Conservation (phyloP, 2,113 vertebrate species). For the Myotis lucifugus region DNA sequence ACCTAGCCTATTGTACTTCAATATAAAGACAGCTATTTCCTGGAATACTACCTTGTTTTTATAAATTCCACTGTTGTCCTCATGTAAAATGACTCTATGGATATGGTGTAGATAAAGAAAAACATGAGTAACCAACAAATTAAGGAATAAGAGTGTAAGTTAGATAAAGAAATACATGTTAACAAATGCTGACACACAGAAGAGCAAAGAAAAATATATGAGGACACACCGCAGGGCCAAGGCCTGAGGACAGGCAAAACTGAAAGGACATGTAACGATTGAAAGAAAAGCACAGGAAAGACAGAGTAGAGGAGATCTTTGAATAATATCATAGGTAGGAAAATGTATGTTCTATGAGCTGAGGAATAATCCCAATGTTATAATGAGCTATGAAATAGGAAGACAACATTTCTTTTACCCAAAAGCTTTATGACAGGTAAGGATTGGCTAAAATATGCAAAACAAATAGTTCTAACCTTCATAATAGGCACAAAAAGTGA, state of each 20-base stretch:
- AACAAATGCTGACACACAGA: constrained; percentile 33
- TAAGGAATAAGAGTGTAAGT: constrained; percentile 21
- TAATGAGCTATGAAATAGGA: not conserved
- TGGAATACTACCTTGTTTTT: not conserved
- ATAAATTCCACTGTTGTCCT: constrained; percentile 16
- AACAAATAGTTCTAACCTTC: not conserved
- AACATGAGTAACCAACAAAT: not conserved
- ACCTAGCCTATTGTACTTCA: not conserved
- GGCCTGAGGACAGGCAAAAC: not conserved
- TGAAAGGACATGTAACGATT: not conserved
- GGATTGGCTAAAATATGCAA: not conserved
- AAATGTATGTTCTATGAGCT: not conserved
- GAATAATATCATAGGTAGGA: not conserved
- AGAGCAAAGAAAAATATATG: constrained; percentile 33
- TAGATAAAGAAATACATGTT: not conserved
- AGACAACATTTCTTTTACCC: not conserved
- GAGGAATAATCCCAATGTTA: not conserved
- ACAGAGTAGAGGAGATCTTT: not conserved
- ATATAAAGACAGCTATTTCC: constrained; percentile 3
- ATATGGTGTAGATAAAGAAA: not conserved
- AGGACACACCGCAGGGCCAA: not conserved
- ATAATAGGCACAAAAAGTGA: not conserved
- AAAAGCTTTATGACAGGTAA: not conserved
- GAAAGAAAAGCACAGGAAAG: constrained; percentile 32
- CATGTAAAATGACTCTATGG: not conserved